Conservation (phyloP, 1,140 invertebrate species). For the Drosophila sp. region DNA sequence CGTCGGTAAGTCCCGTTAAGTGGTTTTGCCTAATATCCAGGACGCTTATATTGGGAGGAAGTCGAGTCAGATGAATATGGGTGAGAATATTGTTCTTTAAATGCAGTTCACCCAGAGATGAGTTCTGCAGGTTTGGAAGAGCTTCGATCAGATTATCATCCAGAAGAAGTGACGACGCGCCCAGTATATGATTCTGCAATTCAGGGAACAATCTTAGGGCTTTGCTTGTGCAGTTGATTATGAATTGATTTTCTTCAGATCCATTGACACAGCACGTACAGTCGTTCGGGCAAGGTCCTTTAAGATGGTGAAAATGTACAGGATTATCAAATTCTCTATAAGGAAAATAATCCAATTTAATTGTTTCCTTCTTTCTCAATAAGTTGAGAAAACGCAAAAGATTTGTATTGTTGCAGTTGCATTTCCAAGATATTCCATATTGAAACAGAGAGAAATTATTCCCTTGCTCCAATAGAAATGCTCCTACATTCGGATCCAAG, state of each 20-base stretch:
- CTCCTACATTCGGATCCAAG: not conserved
- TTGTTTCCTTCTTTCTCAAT: not conserved
- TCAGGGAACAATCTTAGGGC: not conserved
- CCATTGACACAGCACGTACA: not conserved
- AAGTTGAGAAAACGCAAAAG: not conserved
- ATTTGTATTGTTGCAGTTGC: not conserved
- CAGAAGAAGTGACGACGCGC: not conserved
- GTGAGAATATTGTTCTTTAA: not conserved
- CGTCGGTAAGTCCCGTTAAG: not conserved
- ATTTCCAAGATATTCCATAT: not conserved
- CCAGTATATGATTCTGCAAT: not conserved
- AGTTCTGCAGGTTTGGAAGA: not conserved
- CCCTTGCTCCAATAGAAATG: not conserved
- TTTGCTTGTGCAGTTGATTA: not conserved
- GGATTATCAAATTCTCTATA: not conserved
- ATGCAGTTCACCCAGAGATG: not conserved
- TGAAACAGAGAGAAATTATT: not conserved
- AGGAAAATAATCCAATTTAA: not conserved
- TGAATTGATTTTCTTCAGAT: no score
- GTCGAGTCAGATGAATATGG: not conserved
- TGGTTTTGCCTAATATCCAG: not conserved
- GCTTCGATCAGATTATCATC: not conserved
- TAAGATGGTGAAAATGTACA: not conserved
- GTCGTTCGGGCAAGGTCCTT: not conserved
- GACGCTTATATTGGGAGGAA: not conserved